Evolutionary conservation across 2,888 invertebrate genomes (phyloP).

Genomic region (Lingula anatina): DNA sequence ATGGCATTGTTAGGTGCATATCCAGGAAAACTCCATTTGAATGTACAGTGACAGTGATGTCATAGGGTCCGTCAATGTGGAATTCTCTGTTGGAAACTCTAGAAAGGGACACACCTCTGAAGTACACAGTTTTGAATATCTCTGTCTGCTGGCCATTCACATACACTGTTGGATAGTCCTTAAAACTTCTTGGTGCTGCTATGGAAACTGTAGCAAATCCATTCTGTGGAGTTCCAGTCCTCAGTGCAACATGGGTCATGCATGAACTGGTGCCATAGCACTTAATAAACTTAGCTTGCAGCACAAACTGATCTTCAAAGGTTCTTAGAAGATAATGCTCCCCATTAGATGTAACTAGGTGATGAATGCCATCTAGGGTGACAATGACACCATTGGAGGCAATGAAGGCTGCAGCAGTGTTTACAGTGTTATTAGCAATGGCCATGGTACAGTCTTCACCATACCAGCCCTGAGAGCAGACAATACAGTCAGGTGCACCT

Average conservation of each 20-base stretch:
- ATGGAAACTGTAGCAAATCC: constrained; percentile 21
- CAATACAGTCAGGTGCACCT: constrained; percentile 17
- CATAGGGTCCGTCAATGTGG: constrained; percentile 10
- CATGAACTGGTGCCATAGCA: constrained; percentile 27
- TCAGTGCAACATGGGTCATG: constrained; percentile 17
- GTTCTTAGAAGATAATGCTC: constrained; percentile 18
- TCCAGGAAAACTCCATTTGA: constrained; percentile 18
- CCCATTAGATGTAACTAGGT: constrained; percentile 13
- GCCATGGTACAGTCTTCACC: constrained; percentile 21
- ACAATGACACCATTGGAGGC: constrained; percentile 18
- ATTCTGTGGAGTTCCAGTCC: constrained; percentile 17
- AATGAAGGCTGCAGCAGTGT: constrained; percentile 8
- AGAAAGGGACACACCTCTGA: constrained; percentile 16
- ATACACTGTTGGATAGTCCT: constrained; percentile 15
- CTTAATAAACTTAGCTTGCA: constrained; percentile 24
- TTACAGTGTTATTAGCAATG: constrained; percentile 3
- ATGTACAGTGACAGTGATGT: constrained; percentile 12
- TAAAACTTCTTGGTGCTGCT: constrained; percentile 9
- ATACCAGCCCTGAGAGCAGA: constrained; percentile 22
- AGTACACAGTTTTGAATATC: constrained; percentile 19
- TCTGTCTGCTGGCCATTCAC: constrained; percentile 10
- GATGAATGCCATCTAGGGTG: constrained; percentile 21
- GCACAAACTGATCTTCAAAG: constrained; percentile 14
- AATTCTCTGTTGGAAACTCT: constrained; percentile 14
- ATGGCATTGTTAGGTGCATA: constrained; percentile 9